Evolutionary conservation across 2,113 vertebrate species (phyloP).

Genomic region (Gymnocephalus cernua): DNA sequence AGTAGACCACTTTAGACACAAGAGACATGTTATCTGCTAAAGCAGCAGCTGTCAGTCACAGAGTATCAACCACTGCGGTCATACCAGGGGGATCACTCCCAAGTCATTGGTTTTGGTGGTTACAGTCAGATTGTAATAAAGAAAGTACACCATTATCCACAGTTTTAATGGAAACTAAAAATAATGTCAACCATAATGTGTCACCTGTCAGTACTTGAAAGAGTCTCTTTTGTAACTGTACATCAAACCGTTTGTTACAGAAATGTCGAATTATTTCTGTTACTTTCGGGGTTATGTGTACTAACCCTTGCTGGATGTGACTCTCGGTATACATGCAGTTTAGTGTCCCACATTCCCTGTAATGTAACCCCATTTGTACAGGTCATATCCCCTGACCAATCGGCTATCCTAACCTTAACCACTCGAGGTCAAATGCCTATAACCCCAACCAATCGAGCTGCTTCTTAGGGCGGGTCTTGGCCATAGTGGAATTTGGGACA

Average conservation of each 20-base stretch:
- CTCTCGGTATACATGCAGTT: no score
- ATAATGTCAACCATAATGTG: background rate
- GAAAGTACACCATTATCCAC: background rate
- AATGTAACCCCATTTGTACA: no score
- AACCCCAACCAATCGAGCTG: no score
- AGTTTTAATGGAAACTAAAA: background rate
- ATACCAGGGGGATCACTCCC: background rate
- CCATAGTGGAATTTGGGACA: no score
- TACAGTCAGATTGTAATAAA: background rate
- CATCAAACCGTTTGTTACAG: background rate
- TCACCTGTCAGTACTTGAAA: background rate
- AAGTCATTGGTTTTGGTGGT: background rate
- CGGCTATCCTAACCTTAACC: no score
- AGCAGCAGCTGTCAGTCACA: background rate
- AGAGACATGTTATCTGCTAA: background rate
- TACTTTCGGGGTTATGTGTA: background rate
- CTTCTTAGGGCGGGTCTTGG: no score
- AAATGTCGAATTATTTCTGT: background rate
- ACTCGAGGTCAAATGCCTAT: no score
- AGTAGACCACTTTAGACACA: conserved; percentile 70
- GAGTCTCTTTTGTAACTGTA: background rate
- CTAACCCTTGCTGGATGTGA: no score
- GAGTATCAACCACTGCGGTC: conserved; percentile 4
- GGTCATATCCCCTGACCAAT: no score
- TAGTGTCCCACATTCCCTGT: no score